Conservation (phyloP, 2,113 vertebrate genomes). For the Coturnix japonica region DNA sequence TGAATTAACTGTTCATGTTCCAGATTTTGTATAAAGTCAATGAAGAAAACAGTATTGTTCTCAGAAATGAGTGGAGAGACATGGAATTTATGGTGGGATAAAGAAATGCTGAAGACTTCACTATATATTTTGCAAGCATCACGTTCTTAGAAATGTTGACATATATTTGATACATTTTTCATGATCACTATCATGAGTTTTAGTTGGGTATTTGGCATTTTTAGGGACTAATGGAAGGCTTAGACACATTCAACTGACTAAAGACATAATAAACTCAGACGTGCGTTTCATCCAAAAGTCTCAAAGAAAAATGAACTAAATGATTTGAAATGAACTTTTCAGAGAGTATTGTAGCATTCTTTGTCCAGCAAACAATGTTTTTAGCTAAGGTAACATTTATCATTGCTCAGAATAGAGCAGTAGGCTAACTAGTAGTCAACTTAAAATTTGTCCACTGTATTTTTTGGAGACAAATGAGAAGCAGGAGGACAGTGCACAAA, state of each 20-base stretch:
- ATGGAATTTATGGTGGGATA: not conserved
- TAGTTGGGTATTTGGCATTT: not conserved
- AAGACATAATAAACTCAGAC: not conserved
- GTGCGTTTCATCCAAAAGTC: not conserved
- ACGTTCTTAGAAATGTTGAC: not conserved
- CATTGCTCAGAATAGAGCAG: not conserved
- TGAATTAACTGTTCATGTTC: conserved; percentile 18
- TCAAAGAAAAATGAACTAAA: not conserved
- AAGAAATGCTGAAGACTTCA: not conserved
- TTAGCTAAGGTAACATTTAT: not conserved
- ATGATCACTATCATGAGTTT: not conserved
- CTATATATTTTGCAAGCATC: not conserved
- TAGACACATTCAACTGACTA: fast-evolving
- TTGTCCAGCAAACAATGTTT: not conserved
- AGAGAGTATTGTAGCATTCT: not conserved
- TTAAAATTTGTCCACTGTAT: not conserved
- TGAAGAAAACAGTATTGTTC: not conserved
- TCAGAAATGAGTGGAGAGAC: not conserved
- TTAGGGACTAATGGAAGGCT: not conserved
- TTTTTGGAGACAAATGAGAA: not conserved
- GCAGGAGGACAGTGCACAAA: fast-evolving
- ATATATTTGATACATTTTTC: not conserved
- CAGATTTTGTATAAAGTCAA: not conserved
- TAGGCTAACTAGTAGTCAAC: not conserved
- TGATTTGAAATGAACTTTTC: not conserved